These are phyloP conservation scores for Polydrusus cervinus DNA, from an alignment of 2,888 invertebrate species.

Conservation along the genomic window DNA sequence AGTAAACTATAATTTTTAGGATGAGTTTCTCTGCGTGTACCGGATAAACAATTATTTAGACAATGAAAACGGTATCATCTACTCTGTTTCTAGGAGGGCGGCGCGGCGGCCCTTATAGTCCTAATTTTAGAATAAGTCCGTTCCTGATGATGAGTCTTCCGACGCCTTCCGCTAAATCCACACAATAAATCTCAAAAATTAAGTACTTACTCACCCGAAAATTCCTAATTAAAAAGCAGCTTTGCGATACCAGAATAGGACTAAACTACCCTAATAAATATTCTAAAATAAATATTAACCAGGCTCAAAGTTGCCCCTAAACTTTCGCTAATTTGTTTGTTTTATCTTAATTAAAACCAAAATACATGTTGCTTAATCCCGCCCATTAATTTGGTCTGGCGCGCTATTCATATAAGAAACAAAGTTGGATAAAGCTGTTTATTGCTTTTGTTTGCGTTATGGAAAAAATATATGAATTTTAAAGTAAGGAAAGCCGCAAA, in stretches of 20 bases:
- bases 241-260: slow-evolving; percentile 23
- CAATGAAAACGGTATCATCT: no score
- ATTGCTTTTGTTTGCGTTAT: slow-evolving; percentile 7
- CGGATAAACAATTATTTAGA: no score
- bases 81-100: no score
- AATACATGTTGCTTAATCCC: slow-evolving; percentile 35
- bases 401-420: slow-evolving; percentile 27
- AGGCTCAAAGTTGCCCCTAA: slow-evolving; percentile 39
- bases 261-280: slow-evolving; percentile 44
- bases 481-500: background rate
- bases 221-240: slow-evolving; percentile 30
- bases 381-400: slow-evolving; percentile 34
- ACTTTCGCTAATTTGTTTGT: slow-evolving; percentile 45
- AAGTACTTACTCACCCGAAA: slow-evolving; percentile 24
- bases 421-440: slow-evolving; percentile 18
- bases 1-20: no score
- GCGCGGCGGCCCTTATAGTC: no score
- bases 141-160: slow-evolving; percentile 6
- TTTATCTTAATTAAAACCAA: slow-evolving; percentile 49
- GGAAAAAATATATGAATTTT: slow-evolving; percentile 10
- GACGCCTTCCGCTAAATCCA: background rate
- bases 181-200: slow-evolving; percentile 34
- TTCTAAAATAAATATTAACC: slow-evolving; percentile 46
- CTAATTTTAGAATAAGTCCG: no score
- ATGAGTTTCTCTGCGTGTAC: no score